These are phyloP conservation scores for Temnothorax curvispinosus DNA, from an alignment of 1,140 invertebrate genomes.

Conservation along the genomic window DNA sequence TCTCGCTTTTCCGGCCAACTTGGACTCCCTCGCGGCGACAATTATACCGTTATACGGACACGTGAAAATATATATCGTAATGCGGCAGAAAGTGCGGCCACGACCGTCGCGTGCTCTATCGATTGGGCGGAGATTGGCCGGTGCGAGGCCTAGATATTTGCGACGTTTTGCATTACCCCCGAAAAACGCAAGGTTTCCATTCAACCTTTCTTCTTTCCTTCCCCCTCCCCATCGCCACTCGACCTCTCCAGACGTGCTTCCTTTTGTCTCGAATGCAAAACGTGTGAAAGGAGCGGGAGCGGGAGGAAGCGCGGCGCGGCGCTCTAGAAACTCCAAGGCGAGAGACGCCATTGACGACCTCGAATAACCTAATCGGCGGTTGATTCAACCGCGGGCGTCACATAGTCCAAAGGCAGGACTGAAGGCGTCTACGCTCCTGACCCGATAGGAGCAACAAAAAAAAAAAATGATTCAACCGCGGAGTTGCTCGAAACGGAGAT, in stretches of 20 bases:
- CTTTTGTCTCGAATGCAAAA: not conserved
- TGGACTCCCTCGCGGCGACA: not conserved
- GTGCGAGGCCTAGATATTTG: not conserved
- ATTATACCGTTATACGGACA: not conserved
- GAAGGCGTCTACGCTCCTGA: too few relatives aligned
- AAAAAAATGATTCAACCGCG: not conserved
- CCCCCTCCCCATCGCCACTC: not conserved
- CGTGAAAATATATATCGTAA: slow-evolving; percentile 23
- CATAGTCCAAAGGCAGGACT: too few relatives aligned
- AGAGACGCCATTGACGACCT: not conserved
- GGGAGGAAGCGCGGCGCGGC: not conserved
- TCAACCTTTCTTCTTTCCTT: not conserved
- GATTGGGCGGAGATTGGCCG: not conserved
- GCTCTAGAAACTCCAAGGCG: not conserved
- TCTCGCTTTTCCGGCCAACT: not conserved
- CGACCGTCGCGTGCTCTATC: not conserved
- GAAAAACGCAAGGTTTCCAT: not conserved
- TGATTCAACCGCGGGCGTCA: not conserved
- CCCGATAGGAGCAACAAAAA: too few relatives aligned
- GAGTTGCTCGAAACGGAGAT: not conserved
- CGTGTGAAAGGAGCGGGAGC: too few relatives aligned
- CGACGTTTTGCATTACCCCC: not conserved
- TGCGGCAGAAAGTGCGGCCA: not conserved
- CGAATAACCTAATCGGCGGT: not conserved
- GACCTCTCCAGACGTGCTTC: not conserved